Percentiles rank a stretch among this genome's conserved stretches.
phyloP scores from a whole-genome alignment of 2,888 invertebrate species.

The Xestoiulus laeticollis region DNA sequence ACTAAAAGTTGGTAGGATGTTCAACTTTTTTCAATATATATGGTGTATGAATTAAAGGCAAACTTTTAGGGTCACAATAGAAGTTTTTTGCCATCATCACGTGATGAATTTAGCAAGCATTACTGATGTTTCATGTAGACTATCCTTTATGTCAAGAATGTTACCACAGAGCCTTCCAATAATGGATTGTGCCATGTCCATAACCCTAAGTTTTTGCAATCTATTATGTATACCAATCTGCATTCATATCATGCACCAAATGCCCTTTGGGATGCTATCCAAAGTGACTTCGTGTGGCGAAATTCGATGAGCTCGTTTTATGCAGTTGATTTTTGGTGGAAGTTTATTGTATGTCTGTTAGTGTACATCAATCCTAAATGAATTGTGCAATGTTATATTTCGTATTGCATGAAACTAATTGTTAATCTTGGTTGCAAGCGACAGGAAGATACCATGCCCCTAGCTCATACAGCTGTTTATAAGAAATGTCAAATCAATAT shows the following conservation, averaged over 20 bases:
- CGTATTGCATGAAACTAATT: background rate
- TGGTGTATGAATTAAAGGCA: background rate
- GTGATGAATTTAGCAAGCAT: background rate
- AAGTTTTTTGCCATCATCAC: background rate
- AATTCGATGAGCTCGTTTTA: background rate
- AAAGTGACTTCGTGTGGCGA: background rate
- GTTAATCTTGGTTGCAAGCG: background rate
- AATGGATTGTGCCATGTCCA: background rate
- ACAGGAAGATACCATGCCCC: background rate
- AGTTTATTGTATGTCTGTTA: background rate
- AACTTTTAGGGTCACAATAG: background rate
- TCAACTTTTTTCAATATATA: background rate
- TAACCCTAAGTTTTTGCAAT: background rate
- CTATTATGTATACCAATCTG: background rate
- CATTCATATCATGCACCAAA: background rate
- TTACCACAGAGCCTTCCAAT: background rate
- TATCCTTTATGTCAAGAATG: background rate
- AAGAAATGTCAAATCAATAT: background rate
- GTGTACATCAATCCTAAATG: background rate
- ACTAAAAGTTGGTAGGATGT: background rate
- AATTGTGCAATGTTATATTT: too few relatives aligned
- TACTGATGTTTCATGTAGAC: background rate
- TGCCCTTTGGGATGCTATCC: background rate
- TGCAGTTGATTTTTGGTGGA: background rate
- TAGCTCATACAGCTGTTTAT: background rate